A percentile compares a stretch with the other conserved stretches of the same genome.
Evolutionary conservation across 2,888 invertebrate genomes (phyloP).

Genomic region (Sialis fuliginosa): DNA sequence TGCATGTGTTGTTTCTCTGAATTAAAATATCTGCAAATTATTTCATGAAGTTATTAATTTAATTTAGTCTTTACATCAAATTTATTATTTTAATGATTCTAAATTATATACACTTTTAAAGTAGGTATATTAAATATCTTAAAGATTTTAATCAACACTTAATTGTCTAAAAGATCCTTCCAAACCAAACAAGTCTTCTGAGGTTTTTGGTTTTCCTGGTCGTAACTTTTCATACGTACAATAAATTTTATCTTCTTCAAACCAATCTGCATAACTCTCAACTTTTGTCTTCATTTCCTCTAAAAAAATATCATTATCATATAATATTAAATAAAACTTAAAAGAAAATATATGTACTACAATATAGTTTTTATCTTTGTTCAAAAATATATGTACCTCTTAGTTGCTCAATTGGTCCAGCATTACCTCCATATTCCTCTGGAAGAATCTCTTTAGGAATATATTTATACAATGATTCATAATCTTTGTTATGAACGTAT

Average conservation of each 20-base stretch:
- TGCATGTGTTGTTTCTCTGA: no score
- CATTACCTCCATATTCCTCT: constrained; percentile 45
- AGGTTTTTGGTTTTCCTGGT: constrained; percentile 28
- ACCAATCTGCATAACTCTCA: constrained; percentile 25
- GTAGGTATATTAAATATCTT: not conserved
- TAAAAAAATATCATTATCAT: constrained; percentile 17
- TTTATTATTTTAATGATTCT: no score
- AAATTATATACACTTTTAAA: not conserved
- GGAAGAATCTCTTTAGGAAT: constrained; percentile 41
- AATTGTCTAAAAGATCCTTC: constrained; percentile 34
- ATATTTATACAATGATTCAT: constrained; percentile 34
- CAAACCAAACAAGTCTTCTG: constrained; percentile 30
- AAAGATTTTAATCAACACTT: constrained; percentile 24
- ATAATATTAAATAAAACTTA: not conserved
- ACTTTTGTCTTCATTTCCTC: constrained; percentile 30
- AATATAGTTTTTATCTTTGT: no score
- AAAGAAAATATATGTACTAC: no score
- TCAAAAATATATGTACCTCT: constrained; percentile 20
- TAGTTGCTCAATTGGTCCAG: constrained; percentile 31
- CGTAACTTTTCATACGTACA: constrained; percentile 29
- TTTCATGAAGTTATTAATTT: no score
- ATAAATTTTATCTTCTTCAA: constrained; percentile 26
- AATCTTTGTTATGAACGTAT: constrained; percentile 29
- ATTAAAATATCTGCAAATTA: no score
- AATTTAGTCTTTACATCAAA: no score